These are phyloP conservation scores for Microtus oregoni DNA, from an alignment of 2,113 vertebrate species.

Conservation along the genomic window DNA sequence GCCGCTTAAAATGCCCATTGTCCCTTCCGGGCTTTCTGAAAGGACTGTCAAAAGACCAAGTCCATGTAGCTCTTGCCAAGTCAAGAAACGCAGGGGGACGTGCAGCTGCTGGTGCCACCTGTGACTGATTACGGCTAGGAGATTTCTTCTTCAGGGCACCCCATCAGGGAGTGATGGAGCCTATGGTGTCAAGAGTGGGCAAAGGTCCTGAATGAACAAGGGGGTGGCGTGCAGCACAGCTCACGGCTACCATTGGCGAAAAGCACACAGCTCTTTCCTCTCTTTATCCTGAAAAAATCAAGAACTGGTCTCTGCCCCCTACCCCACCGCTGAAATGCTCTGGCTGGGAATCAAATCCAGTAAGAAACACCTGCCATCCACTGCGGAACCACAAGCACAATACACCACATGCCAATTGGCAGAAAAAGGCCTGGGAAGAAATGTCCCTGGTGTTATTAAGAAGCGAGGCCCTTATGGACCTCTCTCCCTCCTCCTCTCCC, in stretches of 20 bases:
- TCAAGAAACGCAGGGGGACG: neutral
- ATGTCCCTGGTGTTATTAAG: slow-evolving; percentile 23
- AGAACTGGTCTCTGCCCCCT: neutral
- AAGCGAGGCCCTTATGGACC: slow-evolving; percentile 30
- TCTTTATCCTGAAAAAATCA: neutral
- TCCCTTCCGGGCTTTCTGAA: slow-evolving; percentile 31
- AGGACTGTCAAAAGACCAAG: slow-evolving; percentile 66
- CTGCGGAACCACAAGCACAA: neutral
- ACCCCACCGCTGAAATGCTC: neutral
- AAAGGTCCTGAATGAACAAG: neutral
- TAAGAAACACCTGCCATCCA: slow-evolving; percentile 60
- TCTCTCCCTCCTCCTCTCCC: too few species aligned
- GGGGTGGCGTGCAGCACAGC: neutral
- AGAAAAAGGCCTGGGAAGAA: slow-evolving; percentile 49
- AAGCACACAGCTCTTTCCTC: neutral
- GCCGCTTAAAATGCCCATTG: slow-evolving; percentile 53
- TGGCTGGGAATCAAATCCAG: slow-evolving; percentile 54
- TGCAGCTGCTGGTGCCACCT: slow-evolving; percentile 70
- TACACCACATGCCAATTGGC: slow-evolving; percentile 27
- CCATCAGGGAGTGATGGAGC: neutral
- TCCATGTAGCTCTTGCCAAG: slow-evolving; percentile 64
- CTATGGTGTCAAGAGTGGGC: neutral
- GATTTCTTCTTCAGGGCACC: neutral
- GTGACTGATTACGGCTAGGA: neutral
- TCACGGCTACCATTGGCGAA: fast-evolving